A percentile compares a stretch with the other conserved stretches of the same genome.
These are phyloP conservation scores for Malthinus flaveolus DNA, from an alignment of 2,888 invertebrate genomes.

Conservation along the genomic window DNA sequence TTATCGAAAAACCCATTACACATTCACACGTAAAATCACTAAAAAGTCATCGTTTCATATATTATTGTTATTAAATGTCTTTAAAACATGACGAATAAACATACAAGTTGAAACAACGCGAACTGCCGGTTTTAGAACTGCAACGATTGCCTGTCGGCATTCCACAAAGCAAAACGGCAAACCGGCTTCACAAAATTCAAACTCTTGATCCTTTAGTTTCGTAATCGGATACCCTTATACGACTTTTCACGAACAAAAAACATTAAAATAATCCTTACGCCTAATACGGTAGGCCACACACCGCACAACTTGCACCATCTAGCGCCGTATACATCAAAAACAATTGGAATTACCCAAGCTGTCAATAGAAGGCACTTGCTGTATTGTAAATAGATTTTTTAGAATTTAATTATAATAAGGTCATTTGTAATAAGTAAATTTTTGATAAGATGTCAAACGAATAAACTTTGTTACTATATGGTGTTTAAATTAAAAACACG, in stretches of 20 bases:
- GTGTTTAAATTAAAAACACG: too few species aligned
- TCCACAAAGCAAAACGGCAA: slow-evolving; percentile 18
- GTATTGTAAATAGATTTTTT: too few species aligned
- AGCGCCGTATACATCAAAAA: too few species aligned
- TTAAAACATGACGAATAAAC: not conserved
- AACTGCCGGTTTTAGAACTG: slow-evolving; percentile 17
- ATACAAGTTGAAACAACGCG: slow-evolving; percentile 16
- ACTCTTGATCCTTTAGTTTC: not conserved
- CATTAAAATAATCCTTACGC: too few species aligned
- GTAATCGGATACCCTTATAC: not conserved
- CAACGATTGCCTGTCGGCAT: slow-evolving; percentile 18
- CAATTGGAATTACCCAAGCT: too few species aligned
- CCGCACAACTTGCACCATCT: too few species aligned
- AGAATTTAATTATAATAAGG: too few species aligned
- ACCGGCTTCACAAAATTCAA: slow-evolving; percentile 23
- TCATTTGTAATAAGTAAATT: too few species aligned
- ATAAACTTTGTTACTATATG: too few species aligned
- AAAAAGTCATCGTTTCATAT: not conserved
- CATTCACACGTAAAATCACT: slow-evolving; percentile 5
- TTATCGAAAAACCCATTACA: slow-evolving; percentile 4
- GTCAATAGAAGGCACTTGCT: too few species aligned
- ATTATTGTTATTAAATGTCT: not conserved
- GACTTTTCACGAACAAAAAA: not conserved
- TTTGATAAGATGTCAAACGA: too few species aligned
- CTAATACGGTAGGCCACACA: too few species aligned